Conservation (phyloP, 2,113 vertebrate species). For the Triplophysa rosa region DNA sequence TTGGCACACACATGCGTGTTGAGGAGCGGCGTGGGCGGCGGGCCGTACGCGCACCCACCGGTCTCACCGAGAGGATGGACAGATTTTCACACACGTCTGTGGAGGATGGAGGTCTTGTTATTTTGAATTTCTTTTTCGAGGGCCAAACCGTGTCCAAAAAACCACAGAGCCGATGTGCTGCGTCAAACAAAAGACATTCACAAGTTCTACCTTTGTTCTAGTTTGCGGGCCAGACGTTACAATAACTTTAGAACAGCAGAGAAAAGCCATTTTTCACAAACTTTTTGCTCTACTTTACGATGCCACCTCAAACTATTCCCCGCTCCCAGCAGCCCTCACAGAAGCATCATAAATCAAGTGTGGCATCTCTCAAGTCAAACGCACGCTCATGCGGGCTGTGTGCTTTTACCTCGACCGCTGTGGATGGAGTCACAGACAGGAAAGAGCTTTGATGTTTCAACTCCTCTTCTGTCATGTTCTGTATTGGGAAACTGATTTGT, state of each 20-base stretch:
- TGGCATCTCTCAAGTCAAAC: not conserved
- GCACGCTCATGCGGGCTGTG: constrained; percentile 34
- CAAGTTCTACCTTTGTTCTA: constrained; percentile 49
- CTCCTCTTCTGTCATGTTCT: too few relatives aligned
- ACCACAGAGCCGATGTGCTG: constrained; percentile 18
- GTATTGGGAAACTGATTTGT: too few relatives aligned
- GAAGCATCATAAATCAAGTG: constrained; percentile 58
- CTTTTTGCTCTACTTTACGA: constrained; percentile 57
- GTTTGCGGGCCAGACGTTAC: constrained; percentile 41
- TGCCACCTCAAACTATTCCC: not conserved
- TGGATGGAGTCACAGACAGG: not conserved
- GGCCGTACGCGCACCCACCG: constrained; percentile 44
- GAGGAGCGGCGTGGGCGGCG: constrained; percentile 39
- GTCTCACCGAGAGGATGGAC: constrained; percentile 40
- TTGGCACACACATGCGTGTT: constrained; percentile 37
- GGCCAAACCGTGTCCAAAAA: constrained; percentile 39
- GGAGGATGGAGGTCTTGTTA: constrained; percentile 45
- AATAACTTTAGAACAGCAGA: constrained; percentile 42
- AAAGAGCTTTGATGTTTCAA: too few relatives aligned
- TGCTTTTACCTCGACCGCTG: not conserved
- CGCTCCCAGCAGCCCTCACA: constrained; percentile 20
- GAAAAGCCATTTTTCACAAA: constrained; percentile 49
- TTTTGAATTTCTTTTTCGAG: constrained; percentile 47
- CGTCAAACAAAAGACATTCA: constrained; percentile 28
- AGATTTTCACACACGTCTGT: constrained; percentile 42